Base-by-base conservation (phyloP, 2,113 vertebrate species). In the Vidua chalybeata region DNA sequence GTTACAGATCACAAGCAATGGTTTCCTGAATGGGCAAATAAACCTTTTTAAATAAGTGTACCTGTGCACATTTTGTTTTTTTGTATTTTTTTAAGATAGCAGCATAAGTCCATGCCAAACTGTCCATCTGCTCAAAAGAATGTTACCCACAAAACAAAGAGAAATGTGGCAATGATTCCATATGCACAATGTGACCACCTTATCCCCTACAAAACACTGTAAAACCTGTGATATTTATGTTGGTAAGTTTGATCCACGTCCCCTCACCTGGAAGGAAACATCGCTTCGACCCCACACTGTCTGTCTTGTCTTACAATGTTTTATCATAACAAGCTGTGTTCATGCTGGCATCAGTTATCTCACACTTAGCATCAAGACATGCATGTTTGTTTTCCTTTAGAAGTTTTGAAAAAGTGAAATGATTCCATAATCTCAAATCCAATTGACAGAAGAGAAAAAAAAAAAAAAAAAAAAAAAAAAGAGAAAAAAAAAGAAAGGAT, bases 71-170 rank as follows among this genome's bases (percentile, higher is more conserved):
- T 96, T 96, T 51, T 77, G 78, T 41, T 49, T 41, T 35, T 56
- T 62, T 54, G 12, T 64, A 45, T 19, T 23, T 39, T 48, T 19
- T 71, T 30, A 96, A 95, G 89, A 97, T 97, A 98, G 98, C 97
- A 98, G 97, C 97, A 97, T 96, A 97, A 97, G 76, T 97, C 92
- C 92, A 98, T 97, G 93, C 96, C 88, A 92, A 96, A 96, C 62
- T 95, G 92, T 93, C 90, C 94, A 81, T 62, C 94, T 92, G 71
- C 89, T 96, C 62, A 85, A 56, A 95, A 95, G 24, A 95, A 90
- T 48, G 45, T 61, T 76, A 87, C 41, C 54, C 74, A 90, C 67
- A 92, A 95, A 93, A 83, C 69, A 95, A 95, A 31, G 71, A 90
- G 30, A 95, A 87, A 94, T 35, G 91, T 89, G 80, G 74, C 73